Evolutionary conservation across 1,140 invertebrate genomes (phyloP), one percentile per base, ranked within the genome.

Genomic region (Cydia strobilella): DNA sequence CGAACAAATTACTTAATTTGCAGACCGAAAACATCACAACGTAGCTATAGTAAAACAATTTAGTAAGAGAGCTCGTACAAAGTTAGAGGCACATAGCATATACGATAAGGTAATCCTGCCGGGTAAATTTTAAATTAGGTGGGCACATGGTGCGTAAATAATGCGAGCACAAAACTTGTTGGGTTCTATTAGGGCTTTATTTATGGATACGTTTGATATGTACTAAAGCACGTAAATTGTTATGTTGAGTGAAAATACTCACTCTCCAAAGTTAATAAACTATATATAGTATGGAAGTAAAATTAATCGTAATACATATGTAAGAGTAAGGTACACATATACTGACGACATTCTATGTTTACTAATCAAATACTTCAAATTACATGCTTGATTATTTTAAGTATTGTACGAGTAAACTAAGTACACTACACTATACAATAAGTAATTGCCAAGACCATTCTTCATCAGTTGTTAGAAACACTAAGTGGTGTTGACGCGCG

Each of bases 101-200:
- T 65, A 66, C 12, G 65, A 42, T 69, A 39, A 69, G 65, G 65
- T 69, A 31, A 35, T 69, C 35, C 63, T 35, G 63, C 12, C 65
- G 35, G 65, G 35, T 69, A 69, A n/a, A 69, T 69, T 69, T 69
- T 69, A 42, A 31, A 69, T 69, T 69, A 69, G 65, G 63, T 66
- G 63, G 65, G 65, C 35, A 35, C 35, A 39, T 69, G 65, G 65
- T 66, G 63, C 65, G 35, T 69, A 35, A 69, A 69, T 69, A 69
- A 69, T 69, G 65, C n/a, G 65, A 18, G 35, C 65, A 69, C 31
- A 66, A 31, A 69, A 35, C 65, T 18, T 18, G 65, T 39, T 35
- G 15, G 65, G 65, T 35, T 69, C 65, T 23, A 69, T 69, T 69
- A 42, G 65, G 65, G n/a, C 31, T 69, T 39, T 69, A 69, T 39